Evolutionary conservation across 2,113 vertebrate genomes (phyloP), one percentile per base, ranked within the genome.

Genomic region (Phrynosoma blainvillii): DNA sequence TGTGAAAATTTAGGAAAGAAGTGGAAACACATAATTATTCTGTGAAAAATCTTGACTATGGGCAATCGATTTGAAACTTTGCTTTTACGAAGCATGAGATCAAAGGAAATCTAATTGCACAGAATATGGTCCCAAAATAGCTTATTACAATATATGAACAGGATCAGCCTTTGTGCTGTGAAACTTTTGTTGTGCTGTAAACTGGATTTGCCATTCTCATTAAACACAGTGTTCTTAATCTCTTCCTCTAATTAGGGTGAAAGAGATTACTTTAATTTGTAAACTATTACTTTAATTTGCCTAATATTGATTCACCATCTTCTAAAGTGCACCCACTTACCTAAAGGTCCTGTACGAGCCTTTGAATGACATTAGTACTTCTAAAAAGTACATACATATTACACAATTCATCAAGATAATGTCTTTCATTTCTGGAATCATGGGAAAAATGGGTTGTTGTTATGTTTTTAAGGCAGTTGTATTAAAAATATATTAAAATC

Each of bases 271-370:
- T 47, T 47, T 47, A 47, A 47, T 47, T 47, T 47, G 47, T 47
- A 47, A 21, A 56, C 32, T 40, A 40, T 77, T 88, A 78, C 40
- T 66, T 83, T 83, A 88, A 83, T 88, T 88, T 77, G 5, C 14
- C 62, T 68, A 83, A 78, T 78, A 77, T 77, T 75, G 65, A 88
- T 88, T 83, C 59, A 88, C 36, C 20, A 68, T 78, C 87, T 83
- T 66, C 82, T 40, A 83, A 88, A 83, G 59, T 70, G 71, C n/a
- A 82, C 47, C 80, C 52, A 54, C 62, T 77, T 88, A 70, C n/a
- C 23, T 70, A 83, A 40, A 52, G n/a, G 79, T 32, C 70, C 2
- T 82, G 42, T 4, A 75, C n/a, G 8, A 73, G 18, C 40, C 52
- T 40, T 87, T 80, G 40, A 68, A 88, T 88, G 52, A 54, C 9